Conservation (phyloP, 2,797 vertebrate species). For the Sarcophilus harrisii region DNA sequence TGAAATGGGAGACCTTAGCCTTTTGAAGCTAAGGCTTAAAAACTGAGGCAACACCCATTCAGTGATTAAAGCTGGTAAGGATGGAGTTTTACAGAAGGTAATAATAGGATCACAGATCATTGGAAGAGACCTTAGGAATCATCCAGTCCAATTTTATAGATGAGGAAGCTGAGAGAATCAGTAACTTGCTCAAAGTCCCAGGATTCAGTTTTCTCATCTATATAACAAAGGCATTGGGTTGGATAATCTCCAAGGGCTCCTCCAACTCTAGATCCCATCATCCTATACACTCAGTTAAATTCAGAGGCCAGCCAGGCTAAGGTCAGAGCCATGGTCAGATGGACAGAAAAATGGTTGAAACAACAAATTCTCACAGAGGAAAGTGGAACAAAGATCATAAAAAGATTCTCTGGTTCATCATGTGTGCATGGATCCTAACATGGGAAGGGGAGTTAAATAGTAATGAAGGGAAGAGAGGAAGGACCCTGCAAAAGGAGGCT, state of each 20-base stretch:
- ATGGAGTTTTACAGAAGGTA: background rate
- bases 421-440: background rate
- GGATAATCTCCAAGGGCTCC: background rate
- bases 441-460: background rate
- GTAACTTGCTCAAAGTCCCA: background rate
- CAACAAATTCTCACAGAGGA: background rate
- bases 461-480: conserved; percentile 29
- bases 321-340: background rate
- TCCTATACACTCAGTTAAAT: background rate
- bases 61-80: background rate
- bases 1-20: background rate
- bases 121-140: background rate
- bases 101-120: background rate
- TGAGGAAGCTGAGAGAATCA: background rate
- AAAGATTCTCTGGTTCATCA: background rate
- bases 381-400: background rate
- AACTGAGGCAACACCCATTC: background rate
- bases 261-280: background rate
- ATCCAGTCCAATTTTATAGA: background rate
- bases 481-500: conserved; percentile 2
- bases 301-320: background rate
- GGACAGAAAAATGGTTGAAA: background rate
- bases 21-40: background rate
- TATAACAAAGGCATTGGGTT: background rate
- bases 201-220: background rate